phyloP scores from a whole-genome alignment of 2,888 invertebrate species.

The Agrotis exclamationis region DNA sequence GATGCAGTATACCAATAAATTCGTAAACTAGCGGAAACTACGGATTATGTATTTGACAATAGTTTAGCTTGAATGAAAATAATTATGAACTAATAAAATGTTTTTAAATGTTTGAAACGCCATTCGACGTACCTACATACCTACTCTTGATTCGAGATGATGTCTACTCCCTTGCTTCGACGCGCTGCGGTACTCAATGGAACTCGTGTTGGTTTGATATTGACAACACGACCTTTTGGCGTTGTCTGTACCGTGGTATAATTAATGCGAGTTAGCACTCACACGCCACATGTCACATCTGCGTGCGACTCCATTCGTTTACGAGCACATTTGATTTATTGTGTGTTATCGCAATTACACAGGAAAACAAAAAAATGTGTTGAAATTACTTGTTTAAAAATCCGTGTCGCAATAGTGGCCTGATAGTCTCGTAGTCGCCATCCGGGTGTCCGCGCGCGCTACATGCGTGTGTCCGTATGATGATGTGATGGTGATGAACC shows the following conservation, averaged over 20 bases:
- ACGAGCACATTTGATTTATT: slow-evolving; percentile 22
- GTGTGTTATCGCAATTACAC: slow-evolving; percentile 24
- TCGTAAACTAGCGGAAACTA: no score
- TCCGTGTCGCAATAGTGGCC: slow-evolving; percentile 7
- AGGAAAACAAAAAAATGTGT: slow-evolving; percentile 43
- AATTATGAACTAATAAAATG: no score
- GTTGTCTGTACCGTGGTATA: slow-evolving; percentile 1
- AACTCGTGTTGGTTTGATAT: no score
- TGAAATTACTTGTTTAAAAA: slow-evolving; percentile 34
- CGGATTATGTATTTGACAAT: no score
- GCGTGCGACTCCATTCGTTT: slow-evolving; percentile 25
- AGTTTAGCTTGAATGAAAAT: no score
- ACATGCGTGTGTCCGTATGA: not conserved
- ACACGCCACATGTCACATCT: slow-evolving; percentile 36
- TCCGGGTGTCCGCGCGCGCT: not conserved
- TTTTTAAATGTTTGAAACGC: no score
- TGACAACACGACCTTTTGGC: slow-evolving; percentile 34
- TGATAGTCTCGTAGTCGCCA: not conserved
- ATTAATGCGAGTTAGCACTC: slow-evolving; percentile 24
- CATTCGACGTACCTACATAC: no score
- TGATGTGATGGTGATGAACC: not conserved
- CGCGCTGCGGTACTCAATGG: no score
- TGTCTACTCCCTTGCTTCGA: no score
- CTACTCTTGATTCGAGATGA: no score
- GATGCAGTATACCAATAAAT: no score